These are phyloP conservation scores for Galeopterus variegatus DNA, from an alignment of 2,113 vertebrate genomes.

Conservation along the genomic window DNA sequence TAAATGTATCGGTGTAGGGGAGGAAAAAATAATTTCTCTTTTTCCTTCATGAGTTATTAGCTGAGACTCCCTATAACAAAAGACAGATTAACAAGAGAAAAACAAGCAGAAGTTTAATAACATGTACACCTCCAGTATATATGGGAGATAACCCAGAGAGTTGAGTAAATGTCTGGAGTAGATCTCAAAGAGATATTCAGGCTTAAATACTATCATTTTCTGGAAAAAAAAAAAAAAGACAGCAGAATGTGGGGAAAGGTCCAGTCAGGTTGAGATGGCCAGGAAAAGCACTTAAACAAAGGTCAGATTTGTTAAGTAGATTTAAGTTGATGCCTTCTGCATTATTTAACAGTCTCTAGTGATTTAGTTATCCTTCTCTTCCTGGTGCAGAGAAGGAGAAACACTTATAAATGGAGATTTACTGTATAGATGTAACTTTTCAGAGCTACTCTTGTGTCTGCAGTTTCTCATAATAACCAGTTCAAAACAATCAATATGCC, in stretches of 20 bases:
- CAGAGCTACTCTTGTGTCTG: neutral
- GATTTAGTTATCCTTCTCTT: too few relatives aligned
- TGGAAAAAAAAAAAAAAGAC: too few relatives aligned
- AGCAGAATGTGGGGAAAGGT: neutral
- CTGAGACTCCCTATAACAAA: neutral
- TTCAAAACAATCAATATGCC: neutral
- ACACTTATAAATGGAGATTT: neutral
- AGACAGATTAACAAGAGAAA: neutral
- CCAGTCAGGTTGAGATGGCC: neutral
- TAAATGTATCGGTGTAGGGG: neutral
- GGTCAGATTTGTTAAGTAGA: neutral
- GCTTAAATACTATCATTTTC: neutral
- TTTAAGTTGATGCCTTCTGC: neutral
- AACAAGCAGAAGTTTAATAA: neutral
- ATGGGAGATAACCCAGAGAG: neutral
- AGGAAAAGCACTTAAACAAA: neutral
- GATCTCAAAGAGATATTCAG: neutral
- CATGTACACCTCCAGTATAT: neutral
- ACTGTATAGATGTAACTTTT: neutral
- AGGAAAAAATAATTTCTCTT: neutral
- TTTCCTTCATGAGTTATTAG: neutral
- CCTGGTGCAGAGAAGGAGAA: neutral
- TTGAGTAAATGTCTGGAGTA: neutral
- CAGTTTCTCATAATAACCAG: neutral
- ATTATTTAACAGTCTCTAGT: neutral